Base-by-base conservation (phyloP, 2,797 vertebrate genomes). In the Melanogrammus aeglefinus region DNA sequence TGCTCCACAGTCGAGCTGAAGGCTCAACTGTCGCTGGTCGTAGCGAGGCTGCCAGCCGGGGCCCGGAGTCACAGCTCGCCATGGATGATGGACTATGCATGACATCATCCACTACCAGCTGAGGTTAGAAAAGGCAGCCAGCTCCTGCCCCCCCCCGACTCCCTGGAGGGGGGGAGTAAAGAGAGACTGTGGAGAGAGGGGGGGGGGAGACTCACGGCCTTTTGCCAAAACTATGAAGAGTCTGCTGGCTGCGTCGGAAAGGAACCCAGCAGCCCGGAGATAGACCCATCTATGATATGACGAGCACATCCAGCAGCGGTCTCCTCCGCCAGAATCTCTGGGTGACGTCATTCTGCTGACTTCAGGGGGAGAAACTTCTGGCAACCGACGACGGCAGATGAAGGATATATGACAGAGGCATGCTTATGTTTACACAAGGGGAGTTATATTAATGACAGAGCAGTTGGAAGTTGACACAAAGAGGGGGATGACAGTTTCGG, bases 241-340 rank as follows among this genome's bases (percentile, higher is more conserved):
- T 83, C 84, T 84, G 85, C 18, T 84, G 84, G 87, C 83, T 63
- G 38, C 12, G 73, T 39, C 71, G 33, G 69, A 63, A 6, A 74
- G 27, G 57, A 36, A n/a, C 71, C 74, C 66, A 75, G 77, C 70
- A 24, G 76, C 79, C 79, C 63, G 80, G 87, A 86, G 83, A 85
- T 74, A 31, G 72, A 78, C 69, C 38, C 16, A 76, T 70, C 79
- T 78, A 80, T 85, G 86, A 16, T 33, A 33, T 87, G 84, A 90
- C 91, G 84, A 92, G 91, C 89, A 90, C 89, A 92, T 91, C 85
- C 91, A 82, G 80, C 79, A 72, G 24, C 16, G 69, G 77, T 80
- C 82, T 79, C 80, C 84, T 81, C 84, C 47, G 6, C 5, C 86
- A 84, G 90, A 82, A 9, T 33, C 76, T 36, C 83, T 83, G 81